A percentile compares a stretch with the other conserved stretches of the same genome.
Evolutionary conservation across 2,797 vertebrate genomes (phyloP).

Genomic region (Serranus cabrilla): DNA sequence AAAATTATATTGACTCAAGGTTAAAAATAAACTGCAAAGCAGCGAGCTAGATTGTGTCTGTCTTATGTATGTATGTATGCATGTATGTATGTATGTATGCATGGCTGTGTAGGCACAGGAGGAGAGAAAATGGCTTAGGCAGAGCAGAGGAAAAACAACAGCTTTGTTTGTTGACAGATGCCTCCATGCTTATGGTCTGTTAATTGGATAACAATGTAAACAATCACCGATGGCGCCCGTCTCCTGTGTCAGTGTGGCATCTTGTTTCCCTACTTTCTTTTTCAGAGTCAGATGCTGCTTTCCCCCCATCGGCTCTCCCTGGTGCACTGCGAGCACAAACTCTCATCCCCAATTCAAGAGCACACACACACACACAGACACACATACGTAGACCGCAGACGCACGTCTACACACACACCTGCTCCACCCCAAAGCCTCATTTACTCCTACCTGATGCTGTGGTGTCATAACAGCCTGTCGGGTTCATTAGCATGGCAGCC

Average conservation of each 20-base stretch:
- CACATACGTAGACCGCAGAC: conserved; percentile 36
- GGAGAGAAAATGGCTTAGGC: conserved; percentile 81
- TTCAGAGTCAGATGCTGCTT: conserved; percentile 83
- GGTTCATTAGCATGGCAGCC: conserved; percentile 86
- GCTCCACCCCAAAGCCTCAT: conserved; percentile 84
- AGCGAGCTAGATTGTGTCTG: conserved; percentile 69
- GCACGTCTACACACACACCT: conserved; percentile 71
- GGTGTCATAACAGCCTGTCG: conserved; percentile 85
- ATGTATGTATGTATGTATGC: conserved; percentile 66
- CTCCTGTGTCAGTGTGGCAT: conserved; percentile 91
- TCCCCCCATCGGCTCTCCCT: conserved; percentile 62
- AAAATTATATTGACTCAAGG: conserved; percentile 70
- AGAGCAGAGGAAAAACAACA: conserved; percentile 96
- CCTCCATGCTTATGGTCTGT: conserved; percentile 95
- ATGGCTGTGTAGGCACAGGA: conserved; percentile 68
- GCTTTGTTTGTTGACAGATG: conserved; percentile 99
- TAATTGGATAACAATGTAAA: conserved; percentile 99
- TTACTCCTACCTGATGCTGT: conserved; percentile 86
- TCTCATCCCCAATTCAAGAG: conserved; percentile 52
- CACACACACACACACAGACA: conserved; percentile 41
- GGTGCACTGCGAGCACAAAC: conserved; percentile 63
- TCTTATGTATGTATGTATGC: conserved; percentile 51
- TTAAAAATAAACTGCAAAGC: conserved; percentile 67
- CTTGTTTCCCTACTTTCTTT: conserved; percentile 87
- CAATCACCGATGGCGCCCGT: conserved; percentile 95